These are phyloP conservation scores for Chaenocephalus aceratus DNA, from an alignment of 2,113 vertebrate species.

Conservation along the genomic window DNA sequence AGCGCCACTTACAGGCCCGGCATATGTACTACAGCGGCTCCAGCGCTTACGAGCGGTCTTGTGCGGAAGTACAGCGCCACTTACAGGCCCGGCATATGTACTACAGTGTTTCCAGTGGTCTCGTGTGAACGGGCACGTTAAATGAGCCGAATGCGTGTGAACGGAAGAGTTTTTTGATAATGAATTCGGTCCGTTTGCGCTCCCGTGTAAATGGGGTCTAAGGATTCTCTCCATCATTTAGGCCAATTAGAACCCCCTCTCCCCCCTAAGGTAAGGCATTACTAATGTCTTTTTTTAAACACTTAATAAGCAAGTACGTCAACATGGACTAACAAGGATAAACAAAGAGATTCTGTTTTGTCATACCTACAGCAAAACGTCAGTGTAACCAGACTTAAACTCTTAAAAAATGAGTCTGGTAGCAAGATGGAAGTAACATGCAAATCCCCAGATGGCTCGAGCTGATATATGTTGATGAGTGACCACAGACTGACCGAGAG, in stretches of 20 bases:
- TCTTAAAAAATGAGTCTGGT: background rate
- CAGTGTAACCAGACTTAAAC: background rate
- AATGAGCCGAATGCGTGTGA: no score
- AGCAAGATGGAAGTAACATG: background rate
- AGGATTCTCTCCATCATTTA: background rate
- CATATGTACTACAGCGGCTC: no score
- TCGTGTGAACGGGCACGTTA: no score
- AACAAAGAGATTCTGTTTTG: background rate
- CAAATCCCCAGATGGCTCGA: background rate
- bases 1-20: no score
- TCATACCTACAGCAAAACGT: background rate
- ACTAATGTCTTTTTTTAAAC: background rate
- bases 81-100: no score
- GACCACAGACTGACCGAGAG: conserved; percentile 1
- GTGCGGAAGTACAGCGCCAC: no score
- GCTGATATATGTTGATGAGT: conserved; percentile 2
- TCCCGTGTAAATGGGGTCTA: no score
- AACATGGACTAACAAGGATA: background rate
- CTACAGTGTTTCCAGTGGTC: no score
- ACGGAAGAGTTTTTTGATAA: no score
- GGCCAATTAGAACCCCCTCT: background rate
- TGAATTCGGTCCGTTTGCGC: no score
- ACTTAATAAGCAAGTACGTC: background rate
- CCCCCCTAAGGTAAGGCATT: no score
- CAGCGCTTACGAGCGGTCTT: no score